Conservation (phyloP, 2,113 vertebrate species). For the Eulacestoma nigropectus region DNA sequence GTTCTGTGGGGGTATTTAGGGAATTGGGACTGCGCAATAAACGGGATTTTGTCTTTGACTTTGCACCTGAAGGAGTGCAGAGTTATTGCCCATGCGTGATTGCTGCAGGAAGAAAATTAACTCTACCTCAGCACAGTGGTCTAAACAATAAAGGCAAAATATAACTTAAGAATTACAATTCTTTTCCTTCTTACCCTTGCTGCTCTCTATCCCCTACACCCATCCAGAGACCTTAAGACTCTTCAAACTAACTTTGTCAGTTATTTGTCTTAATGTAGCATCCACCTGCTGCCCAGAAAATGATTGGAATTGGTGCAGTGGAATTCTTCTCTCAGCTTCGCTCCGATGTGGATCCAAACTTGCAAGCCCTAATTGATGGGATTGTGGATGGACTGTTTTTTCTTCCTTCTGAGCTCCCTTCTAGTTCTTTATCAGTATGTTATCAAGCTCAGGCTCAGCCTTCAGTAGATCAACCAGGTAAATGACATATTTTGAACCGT, state of each 20-base stretch:
- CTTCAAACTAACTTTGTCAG: not conserved
- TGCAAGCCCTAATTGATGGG: conserved; percentile 83
- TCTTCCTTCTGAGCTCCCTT: conserved; percentile 78
- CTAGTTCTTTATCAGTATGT: conserved; percentile 19
- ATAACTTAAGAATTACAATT: not conserved
- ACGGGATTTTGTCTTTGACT: too few species aligned
- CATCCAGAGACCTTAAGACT: not conserved
- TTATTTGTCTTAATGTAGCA: conserved; percentile 73
- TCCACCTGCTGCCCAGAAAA: conserved; percentile 81
- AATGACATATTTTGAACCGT: not conserved
- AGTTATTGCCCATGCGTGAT: too few species aligned
- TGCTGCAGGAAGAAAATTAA: not conserved
- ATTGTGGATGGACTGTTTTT: conserved; percentile 89
- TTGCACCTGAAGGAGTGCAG: too few species aligned
- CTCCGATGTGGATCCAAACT: conserved; percentile 78
- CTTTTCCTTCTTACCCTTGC: not conserved
- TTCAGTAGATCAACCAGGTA: conserved; percentile 68
- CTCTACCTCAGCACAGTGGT: not conserved
- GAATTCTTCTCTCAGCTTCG: conserved; percentile 93
- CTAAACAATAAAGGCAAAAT: not conserved
- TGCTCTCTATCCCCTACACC: fast-evolving
- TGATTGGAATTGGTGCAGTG: conserved; percentile 87
- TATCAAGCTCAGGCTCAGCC: conserved; percentile 46
- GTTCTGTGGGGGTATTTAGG: too few species aligned
- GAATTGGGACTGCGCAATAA: too few species aligned